Base-by-base conservation (phyloP, 2,888 invertebrate genomes). In the Stenchaetothrips biformis region DNA sequence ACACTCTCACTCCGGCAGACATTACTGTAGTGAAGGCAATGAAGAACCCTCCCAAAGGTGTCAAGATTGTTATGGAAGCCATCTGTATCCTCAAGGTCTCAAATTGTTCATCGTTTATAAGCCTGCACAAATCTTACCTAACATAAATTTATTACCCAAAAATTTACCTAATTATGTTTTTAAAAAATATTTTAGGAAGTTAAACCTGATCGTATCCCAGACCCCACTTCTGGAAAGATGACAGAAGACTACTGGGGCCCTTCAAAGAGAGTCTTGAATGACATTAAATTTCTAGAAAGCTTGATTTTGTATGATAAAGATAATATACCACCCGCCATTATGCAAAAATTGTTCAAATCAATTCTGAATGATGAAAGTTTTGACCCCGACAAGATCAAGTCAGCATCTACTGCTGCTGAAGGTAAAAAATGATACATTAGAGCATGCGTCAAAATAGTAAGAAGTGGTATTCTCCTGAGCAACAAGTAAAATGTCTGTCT, bases 11-110 rank as follows among this genome's bases (percentile, higher is more conserved):
- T 37, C 92, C 94, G 4, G 91, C 93, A 80, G 98, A 97, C 85
- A 96, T 99, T 82, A 94, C 96, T 4, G 92, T 97, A 82, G 94
- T 99, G 74, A 97, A 96, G 87, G 94, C 97, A 0, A 98, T 99
- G 98, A 97, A 97, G 88, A 96, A 94, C 88, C 98, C 98, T 0
- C 98, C 98, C 0, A 90, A 92, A 83, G 94, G 94, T 27, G 94
- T 99, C 9, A 95, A 94, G 85, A 88, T 96, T 47, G 94, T 98
- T 4, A 95, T 98, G 96, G 98, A 98, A 87, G 96, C 96, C 78
- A 92, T 99, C 82, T 98, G 98, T 85, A 95, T 98, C 84, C 89
- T 98, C 82, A 94, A 96, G 89, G 93, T 92, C 87, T 81, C 21
- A 59, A 37, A 4, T 1, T 4, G 37, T 37, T 37, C 4, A 37